These are phyloP conservation scores for Agriopis leucophaearia DNA, from an alignment of 2,888 invertebrate genomes.

Conservation along the genomic window DNA sequence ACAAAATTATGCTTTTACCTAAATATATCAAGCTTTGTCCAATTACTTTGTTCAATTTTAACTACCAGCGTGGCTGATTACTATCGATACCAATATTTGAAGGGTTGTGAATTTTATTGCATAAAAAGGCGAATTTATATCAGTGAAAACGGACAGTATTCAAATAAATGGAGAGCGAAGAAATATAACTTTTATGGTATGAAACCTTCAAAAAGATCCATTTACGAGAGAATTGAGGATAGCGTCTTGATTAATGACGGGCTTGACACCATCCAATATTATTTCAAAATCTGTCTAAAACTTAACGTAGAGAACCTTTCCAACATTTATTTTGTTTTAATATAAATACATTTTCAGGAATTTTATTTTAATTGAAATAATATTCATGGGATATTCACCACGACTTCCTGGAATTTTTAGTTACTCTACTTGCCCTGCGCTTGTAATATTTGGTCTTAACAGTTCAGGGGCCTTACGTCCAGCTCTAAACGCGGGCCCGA, in stretches of 20 bases:
- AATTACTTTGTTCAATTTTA: too few species aligned
- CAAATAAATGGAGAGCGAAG: constrained; percentile 21
- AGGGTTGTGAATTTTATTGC: constrained; percentile 9
- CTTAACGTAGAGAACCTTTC: constrained; percentile 56
- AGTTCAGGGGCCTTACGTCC: too few species aligned
- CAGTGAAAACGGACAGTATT: constrained; percentile 16
- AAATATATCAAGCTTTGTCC: too few species aligned
- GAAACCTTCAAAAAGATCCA: constrained; percentile 19
- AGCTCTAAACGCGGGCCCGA: too few species aligned
- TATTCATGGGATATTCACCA: too few species aligned
- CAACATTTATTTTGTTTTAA: constrained; percentile 17
- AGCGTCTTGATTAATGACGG: constrained; percentile 66
- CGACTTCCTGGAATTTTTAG: too few species aligned
- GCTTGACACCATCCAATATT: constrained; percentile 74
- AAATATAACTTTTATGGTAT: constrained; percentile 19
- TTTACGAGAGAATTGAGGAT: constrained; percentile 21
- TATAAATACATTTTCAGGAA: not conserved
- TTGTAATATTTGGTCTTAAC: too few species aligned
- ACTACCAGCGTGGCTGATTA: too few species aligned
- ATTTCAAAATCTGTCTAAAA: constrained; percentile 67
- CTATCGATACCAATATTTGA: not conserved
- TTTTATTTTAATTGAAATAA: too few species aligned
- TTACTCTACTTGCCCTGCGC: too few species aligned
- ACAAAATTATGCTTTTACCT: too few species aligned
- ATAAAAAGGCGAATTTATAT: not conserved